Base-by-base conservation (phyloP, 2,113 vertebrate genomes). In the Mixornis gularis region DNA sequence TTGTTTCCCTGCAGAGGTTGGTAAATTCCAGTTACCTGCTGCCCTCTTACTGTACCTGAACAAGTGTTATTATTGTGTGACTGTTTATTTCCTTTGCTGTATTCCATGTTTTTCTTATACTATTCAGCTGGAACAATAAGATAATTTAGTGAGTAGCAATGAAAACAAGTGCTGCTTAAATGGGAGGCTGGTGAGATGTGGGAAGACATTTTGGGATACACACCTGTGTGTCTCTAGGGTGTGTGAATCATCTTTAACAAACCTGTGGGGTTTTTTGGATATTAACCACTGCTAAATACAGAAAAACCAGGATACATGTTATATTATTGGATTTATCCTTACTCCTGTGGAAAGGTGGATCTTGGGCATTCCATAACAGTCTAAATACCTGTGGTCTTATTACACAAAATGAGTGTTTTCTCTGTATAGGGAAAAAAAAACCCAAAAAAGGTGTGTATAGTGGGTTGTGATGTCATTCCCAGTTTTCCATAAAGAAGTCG, bases 211-310 rank as follows among this genome's bases (percentile, higher is more conserved):
- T 79, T 63, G 36, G 11, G 58, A n/a, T 15, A 20, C 10, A 12
- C 9, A 40, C 6, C 26, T 41, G 3, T 17, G 2, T 52, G 7
- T 78, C 36, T 62, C 20, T 41, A 22, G 20, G 7, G 26, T 5
- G 3, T 34, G 25, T 41, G 49, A 56, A 68, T 48, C 34, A 38
- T 40, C 12, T 30, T 69, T 16, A 46, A 78, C 38, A 38, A 87
- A 69, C 8, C 29, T 66, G 8, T 32, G 9, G 25, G 3, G 1
- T 2, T 25, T 79, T 34, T 17, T 1, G 9, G 2, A 6, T 80
- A 5, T 71, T 52, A 79, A 10, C 15, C 25, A 30, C 22, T 89
- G 13, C 4, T 79, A 46, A 90, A 32, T 53, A n/a, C 29, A 64
- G 13, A 29, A 69, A 34, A 68, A 16, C 1, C 14, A 43, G 41